Percentiles rank a stretch among this genome's conserved stretches.
Evolutionary conservation across 2,888 invertebrate species (phyloP).

Genomic region (Drosophila anceps): DNA sequence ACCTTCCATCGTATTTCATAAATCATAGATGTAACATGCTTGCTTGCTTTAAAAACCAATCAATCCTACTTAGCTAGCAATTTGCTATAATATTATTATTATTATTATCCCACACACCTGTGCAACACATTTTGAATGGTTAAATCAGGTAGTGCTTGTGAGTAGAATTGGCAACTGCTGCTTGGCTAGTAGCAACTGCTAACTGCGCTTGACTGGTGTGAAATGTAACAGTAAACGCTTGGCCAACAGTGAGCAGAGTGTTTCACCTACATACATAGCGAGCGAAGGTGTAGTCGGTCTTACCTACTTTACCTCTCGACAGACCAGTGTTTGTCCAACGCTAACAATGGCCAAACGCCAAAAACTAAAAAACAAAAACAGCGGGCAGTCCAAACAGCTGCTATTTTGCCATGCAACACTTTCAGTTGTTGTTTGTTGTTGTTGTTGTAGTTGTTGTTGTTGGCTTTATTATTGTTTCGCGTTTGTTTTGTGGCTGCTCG

Average conservation of each 20-base stretch:
- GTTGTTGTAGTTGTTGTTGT: constrained; percentile 40
- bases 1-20: not conserved
- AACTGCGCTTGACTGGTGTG: constrained; percentile 19
- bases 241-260: constrained; percentile 6
- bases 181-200: constrained; percentile 10
- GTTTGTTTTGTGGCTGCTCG: constrained; percentile 58
- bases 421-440: constrained; percentile 21
- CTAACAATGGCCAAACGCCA: constrained; percentile 55
- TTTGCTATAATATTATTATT: not conserved
- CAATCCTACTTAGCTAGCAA: not conserved
- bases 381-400: constrained; percentile 64
- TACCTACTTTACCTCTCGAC: constrained; percentile 11
- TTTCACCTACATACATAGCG: constrained; percentile 5
- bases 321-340: constrained; percentile 56
- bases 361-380: constrained; percentile 7
- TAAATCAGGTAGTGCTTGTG: not conserved
- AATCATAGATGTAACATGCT: not conserved
- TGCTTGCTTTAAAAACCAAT: not conserved
- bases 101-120: not conserved
- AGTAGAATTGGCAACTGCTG: constrained; percentile 17
- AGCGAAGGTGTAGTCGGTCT: constrained; percentile 12
- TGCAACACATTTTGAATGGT: not conserved
- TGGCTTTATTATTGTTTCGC: constrained; percentile 37
- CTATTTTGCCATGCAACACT: constrained; percentile 64
- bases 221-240: constrained; percentile 15